These are phyloP conservation scores for Brachionus manjavacas DNA, from an alignment of 1,140 invertebrate species.

Conservation along the genomic window DNA sequence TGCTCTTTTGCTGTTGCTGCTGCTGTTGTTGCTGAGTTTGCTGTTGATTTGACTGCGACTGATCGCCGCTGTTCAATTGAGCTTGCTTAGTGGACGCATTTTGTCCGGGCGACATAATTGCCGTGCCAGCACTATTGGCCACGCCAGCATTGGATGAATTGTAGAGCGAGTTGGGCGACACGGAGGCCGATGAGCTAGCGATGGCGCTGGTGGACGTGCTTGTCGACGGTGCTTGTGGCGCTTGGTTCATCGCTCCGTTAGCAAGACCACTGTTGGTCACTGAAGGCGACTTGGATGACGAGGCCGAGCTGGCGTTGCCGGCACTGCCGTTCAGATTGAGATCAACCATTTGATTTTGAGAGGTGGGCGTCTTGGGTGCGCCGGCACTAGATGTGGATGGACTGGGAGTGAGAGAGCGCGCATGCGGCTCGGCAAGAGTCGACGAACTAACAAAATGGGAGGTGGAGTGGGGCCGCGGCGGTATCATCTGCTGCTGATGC, in stretches of 20 bases:
- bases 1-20: constrained; percentile 2
- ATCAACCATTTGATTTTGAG: background rate
- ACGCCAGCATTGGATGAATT: background rate
- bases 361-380: background rate
- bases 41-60: background rate
- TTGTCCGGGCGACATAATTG: background rate
- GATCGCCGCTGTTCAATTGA: background rate
- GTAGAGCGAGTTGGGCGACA: background rate
- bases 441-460: constrained; percentile 11
- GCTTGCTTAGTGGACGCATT: background rate
- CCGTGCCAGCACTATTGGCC: background rate
- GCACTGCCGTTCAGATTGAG: background rate
- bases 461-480: background rate
- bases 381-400: constrained; percentile 9
- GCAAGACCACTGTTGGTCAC: no score
- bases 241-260: background rate
- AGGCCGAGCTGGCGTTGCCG: background rate
- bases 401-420: background rate
- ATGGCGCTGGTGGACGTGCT: background rate
- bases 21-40: background rate
- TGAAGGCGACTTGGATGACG: background rate
- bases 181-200: background rate
- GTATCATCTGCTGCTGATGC: background rate
- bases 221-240: background rate
- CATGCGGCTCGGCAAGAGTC: background rate